Percentiles rank a stretch among this genome's conserved stretches.
phyloP scores from a whole-genome alignment of 1,140 invertebrate genomes.

The Bombus superbus region DNA sequence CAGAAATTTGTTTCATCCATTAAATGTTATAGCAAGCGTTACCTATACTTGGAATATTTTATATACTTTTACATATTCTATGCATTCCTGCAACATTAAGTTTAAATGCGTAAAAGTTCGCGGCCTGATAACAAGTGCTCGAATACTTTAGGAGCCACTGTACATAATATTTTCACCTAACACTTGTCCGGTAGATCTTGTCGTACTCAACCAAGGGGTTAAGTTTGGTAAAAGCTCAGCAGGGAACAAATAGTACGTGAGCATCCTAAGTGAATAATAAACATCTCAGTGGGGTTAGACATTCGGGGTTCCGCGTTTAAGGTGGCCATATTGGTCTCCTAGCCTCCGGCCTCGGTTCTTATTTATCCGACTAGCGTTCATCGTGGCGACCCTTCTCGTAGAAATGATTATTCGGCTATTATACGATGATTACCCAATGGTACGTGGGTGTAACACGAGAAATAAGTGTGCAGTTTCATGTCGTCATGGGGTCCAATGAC shows the following conservation, averaged over 20 bases:
- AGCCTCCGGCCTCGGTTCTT: conserved; percentile 72
- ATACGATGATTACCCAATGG: conserved; percentile 79
- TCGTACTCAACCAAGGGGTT: conserved; percentile 47
- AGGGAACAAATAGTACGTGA: conserved; percentile 74
- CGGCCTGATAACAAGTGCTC: too few relatives aligned
- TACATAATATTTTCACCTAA: neutral
- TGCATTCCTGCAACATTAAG: too few relatives aligned
- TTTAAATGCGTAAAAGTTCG: too few relatives aligned
- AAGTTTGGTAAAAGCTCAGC: conserved; percentile 43
- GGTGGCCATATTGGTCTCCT: conserved; percentile 76
- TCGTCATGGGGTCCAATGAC: conserved; percentile 75
- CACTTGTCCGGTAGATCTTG: conserved; percentile 6
- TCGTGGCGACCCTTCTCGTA: conserved; percentile 23
- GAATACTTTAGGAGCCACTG: too few relatives aligned
- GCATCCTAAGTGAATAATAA: conserved; percentile 80
- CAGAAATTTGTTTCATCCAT: too few relatives aligned
- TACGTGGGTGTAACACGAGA: conserved; percentile 80
- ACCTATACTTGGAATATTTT: too few relatives aligned
- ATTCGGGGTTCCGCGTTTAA: conserved; percentile 64
- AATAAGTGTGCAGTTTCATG: conserved; percentile 76
- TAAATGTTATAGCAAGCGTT: too few relatives aligned
- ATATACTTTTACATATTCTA: too few relatives aligned
- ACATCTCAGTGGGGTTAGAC: conserved; percentile 73
- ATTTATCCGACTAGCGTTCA: conserved; percentile 28
- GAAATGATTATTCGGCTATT: conserved; percentile 80